A percentile compares a stretch with the other conserved stretches of the same genome.
Conservation (phyloP, 2,888 invertebrate species). For the Drosophila limbata region DNA sequence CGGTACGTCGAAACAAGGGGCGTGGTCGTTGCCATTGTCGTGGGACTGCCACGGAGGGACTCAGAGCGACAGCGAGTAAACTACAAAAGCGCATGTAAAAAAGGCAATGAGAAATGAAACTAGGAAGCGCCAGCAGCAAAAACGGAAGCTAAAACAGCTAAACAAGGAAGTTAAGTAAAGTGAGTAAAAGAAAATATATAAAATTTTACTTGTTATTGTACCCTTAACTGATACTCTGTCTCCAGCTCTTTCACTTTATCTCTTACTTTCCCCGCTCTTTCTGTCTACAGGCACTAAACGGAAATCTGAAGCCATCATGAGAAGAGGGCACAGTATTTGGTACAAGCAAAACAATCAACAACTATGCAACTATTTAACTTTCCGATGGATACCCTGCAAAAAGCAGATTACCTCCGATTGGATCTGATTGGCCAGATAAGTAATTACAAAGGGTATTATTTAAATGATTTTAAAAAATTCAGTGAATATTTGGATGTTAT, state of each 20-base stretch:
- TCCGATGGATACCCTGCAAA: slow-evolving; percentile 17
- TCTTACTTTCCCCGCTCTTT: background rate
- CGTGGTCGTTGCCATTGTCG: slow-evolving; percentile 9
- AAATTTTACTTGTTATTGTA: slow-evolving; percentile 22
- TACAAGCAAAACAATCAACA: slow-evolving; percentile 40
- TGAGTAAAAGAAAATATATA: slow-evolving; percentile 53
- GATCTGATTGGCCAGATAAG: background rate
- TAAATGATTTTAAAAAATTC: background rate
- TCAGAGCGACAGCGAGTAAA: slow-evolving; percentile 21
- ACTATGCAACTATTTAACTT: slow-evolving; percentile 40
- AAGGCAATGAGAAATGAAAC: slow-evolving; percentile 40
- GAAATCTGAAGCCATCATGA: slow-evolving; percentile 14
- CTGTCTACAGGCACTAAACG: background rate
- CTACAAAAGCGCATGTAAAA: slow-evolving; percentile 61
- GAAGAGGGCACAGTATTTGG: slow-evolving; percentile 1
- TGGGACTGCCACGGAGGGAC: slow-evolving; percentile 6
- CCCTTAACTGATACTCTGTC: slow-evolving; percentile 20
- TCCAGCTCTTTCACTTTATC: slow-evolving; percentile 1
- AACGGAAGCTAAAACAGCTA: slow-evolving; percentile 70
- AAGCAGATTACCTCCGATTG: background rate
- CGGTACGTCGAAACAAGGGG: background rate
- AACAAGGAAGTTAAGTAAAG: slow-evolving; percentile 67
- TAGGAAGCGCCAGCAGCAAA: slow-evolving; percentile 46
- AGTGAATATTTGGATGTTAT: background rate
- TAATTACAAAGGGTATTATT: background rate